Percentiles rank a stretch among this genome's conserved stretches.
Evolutionary conservation across 1,140 invertebrate species (phyloP).

Genomic region (Amyelois transitella): DNA sequence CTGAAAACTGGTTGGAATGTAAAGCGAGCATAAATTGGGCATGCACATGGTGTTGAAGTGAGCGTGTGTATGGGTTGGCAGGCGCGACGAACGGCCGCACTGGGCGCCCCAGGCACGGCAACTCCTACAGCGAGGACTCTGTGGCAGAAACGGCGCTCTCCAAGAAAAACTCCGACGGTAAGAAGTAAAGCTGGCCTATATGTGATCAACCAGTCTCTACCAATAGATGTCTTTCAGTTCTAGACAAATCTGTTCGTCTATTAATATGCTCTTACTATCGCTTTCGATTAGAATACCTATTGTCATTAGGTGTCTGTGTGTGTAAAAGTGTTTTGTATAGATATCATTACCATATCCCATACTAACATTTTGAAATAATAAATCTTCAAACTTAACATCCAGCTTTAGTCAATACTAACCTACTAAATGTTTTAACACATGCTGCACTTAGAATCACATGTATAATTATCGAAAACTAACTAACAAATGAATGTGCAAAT

Average conservation of each 20-base stretch:
- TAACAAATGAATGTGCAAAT: background rate
- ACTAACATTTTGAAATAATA: background rate
- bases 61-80: constrained; percentile 64
- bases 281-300: constrained; percentile 28
- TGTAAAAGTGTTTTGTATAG: background rate
- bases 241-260: constrained; percentile 29
- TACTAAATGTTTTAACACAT: background rate
- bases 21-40: background rate
- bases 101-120: constrained; percentile 65
- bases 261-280: constrained; percentile 28
- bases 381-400: background rate
- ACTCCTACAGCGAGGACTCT: constrained; percentile 85
- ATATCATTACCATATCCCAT: background rate
- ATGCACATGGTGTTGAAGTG: constrained; percentile 41
- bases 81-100: constrained; percentile 55
- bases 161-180: constrained; percentile 89
- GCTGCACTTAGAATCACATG: background rate
- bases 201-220: constrained; percentile 5
- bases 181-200: constrained; percentile 53
- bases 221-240: constrained; percentile 20
- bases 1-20: background rate
- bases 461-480: too few relatives aligned
- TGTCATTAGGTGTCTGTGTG: constrained; percentile 12
- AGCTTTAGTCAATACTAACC: background rate
- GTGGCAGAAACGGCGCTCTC: constrained; percentile 84